Conservation (phyloP, 2,113 vertebrate genomes). For the Taurulus bubalis region DNA sequence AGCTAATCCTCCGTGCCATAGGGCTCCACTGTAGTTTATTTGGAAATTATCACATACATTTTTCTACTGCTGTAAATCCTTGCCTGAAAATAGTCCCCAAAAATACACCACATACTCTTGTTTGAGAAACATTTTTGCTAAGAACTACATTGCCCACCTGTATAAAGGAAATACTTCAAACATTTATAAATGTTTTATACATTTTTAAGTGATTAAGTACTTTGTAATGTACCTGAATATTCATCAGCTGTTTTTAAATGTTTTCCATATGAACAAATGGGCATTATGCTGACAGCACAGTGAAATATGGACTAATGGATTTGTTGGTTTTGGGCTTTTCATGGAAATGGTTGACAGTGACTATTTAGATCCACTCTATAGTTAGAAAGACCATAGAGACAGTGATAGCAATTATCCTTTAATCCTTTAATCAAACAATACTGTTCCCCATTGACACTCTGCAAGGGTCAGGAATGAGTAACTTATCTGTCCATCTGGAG, state of each 20-base stretch:
- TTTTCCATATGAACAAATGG: neutral
- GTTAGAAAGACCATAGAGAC: neutral
- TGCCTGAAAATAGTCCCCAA: neutral
- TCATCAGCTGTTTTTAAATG: neutral
- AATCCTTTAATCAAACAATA: conserved; percentile 28
- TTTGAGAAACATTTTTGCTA: neutral
- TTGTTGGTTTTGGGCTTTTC: neutral
- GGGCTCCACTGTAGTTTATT: neutral
- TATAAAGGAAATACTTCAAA: neutral
- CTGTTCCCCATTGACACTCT: conserved; percentile 7
- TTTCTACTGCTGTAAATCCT: neutral
- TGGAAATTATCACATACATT: neutral
- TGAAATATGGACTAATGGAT: neutral
- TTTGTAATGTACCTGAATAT: neutral
- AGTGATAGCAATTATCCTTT: neutral
- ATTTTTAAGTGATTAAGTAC: no score
- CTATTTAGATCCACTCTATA: neutral
- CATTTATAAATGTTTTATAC: no score
- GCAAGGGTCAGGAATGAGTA: conserved; percentile 14
- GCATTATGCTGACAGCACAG: neutral
- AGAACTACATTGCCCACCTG: neutral
- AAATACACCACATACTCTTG: neutral
- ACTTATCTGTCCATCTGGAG: conserved; percentile 2
- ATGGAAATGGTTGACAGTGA: neutral
- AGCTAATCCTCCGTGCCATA: neutral